These are phyloP conservation scores for Steinernema khuongi DNA, from an alignment of 1,140 invertebrate species.

Conservation along the genomic window DNA sequence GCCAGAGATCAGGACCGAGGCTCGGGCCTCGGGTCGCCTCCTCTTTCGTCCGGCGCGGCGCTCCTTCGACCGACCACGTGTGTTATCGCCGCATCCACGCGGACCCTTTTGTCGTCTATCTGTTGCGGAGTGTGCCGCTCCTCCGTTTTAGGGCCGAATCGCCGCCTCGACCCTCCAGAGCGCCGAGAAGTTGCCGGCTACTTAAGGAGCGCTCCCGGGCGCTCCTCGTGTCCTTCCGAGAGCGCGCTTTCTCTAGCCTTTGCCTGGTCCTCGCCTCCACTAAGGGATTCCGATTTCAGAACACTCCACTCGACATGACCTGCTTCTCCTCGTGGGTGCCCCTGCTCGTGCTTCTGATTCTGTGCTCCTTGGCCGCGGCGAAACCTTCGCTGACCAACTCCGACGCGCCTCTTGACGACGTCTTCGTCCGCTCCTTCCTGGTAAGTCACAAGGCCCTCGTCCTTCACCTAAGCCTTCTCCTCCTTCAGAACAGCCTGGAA, in stretches of 20 bases:
- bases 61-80: neutral
- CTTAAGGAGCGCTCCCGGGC: no score
- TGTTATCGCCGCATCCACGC: neutral
- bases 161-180: no score
- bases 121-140: neutral
- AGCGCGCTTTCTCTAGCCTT: no score
- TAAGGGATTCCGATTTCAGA: neutral
- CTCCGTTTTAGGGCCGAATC: conserved; percentile 17
- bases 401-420: neutral
- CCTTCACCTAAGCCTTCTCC: neutral
- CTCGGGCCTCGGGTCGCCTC: neutral
- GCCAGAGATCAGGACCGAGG: neutral
- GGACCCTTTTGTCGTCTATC: neutral
- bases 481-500: neutral
- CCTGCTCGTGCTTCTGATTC: conserved; percentile 15
- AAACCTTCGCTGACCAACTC: neutral
- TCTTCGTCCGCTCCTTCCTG: conserved; percentile 9
- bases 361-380: neutral
- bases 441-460: neutral
- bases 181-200: no score
- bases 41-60: neutral
- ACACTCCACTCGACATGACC: neutral
- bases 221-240: no score
- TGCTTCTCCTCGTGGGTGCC: neutral
- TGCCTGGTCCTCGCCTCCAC: neutral